Evolutionary conservation across 2,113 vertebrate species (phyloP).

Genomic region (Phalacrocorax aristotelis): DNA sequence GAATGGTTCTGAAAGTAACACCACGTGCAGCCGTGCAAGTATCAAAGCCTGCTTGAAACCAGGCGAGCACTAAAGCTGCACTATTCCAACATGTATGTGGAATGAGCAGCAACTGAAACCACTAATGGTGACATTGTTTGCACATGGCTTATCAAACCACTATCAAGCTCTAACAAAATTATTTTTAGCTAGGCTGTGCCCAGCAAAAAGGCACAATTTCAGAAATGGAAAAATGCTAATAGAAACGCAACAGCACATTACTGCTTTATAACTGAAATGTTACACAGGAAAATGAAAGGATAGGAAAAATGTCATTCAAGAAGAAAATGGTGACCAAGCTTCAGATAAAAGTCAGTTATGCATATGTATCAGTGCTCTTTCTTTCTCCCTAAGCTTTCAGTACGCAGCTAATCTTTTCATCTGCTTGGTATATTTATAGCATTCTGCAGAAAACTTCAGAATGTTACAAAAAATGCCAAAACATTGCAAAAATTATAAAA

Average conservation of each 20-base stretch:
- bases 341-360: background rate
- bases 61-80: background rate
- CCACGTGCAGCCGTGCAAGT: background rate
- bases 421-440: background rate
- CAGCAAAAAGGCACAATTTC: background rate
- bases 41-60: background rate
- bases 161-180: background rate
- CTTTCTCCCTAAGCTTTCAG: background rate
- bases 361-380: background rate
- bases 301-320: background rate
- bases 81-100: background rate
- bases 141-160: background rate
- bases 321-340: background rate
- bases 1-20: background rate
- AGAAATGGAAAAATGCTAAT: background rate
- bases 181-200: background rate
- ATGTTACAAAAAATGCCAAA: background rate
- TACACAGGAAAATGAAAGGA: background rate
- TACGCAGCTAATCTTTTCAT: background rate
- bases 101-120: background rate
- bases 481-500: background rate
- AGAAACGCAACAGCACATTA: background rate
- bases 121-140: background rate
- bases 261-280: fast-evolving
- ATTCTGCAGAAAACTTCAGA: background rate